phyloP scores from a whole-genome alignment of 1,140 invertebrate species.

The Diachasma alloeum region DNA sequence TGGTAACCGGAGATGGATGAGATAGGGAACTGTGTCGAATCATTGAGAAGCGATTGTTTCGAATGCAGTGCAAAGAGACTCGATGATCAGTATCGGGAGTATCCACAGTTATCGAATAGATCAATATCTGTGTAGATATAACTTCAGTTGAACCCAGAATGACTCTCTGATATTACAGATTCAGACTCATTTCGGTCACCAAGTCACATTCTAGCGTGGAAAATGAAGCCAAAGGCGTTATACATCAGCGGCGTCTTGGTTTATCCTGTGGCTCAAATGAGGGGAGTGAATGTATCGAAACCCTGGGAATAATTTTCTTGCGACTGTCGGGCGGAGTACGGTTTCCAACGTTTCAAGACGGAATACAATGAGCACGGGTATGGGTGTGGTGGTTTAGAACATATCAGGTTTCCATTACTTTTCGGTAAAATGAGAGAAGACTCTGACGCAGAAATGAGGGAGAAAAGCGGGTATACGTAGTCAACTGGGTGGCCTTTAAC shows the following conservation, averaged over 20 bases:
- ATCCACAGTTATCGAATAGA: too few species aligned
- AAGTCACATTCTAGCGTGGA: not conserved
- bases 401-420: not conserved
- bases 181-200: not conserved
- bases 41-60: slow-evolving; percentile 3
- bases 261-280: not conserved
- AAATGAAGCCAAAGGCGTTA: not conserved
- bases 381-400: not conserved
- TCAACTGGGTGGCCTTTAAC: not conserved
- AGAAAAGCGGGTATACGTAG: not conserved
- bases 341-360: not conserved
- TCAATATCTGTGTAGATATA: too few species aligned
- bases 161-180: not conserved
- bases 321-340: not conserved
- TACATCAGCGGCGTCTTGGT: not conserved
- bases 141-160: too few species aligned
- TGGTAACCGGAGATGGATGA: not conserved
- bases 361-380: not conserved
- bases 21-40: not conserved
- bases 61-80: slow-evolving; percentile 10
- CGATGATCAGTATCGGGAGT: too few species aligned
- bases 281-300: not conserved
- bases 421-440: not conserved
- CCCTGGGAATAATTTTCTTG: not conserved
- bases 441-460: not conserved